These are phyloP conservation scores for Epizoanthus ramosus DNA, from an alignment of 92 coral and sea anemone genomes.

Conservation along the genomic window DNA sequence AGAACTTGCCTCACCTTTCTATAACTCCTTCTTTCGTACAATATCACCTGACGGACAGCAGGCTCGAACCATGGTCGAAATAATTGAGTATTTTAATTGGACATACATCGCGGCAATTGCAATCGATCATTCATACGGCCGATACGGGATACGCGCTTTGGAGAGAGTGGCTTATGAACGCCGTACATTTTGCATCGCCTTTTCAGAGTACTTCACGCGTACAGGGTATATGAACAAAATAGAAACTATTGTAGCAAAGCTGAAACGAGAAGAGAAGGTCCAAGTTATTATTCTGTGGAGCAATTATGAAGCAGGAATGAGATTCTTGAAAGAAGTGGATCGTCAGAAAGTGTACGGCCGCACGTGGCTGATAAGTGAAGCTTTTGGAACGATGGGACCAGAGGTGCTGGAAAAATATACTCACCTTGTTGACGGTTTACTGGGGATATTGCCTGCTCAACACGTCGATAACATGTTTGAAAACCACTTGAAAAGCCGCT, in stretches of 20 bases:
- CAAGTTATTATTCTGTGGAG: conserved; percentile 73
- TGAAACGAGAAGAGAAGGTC: conserved; percentile 60
- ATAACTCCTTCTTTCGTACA: conserved; percentile 68
- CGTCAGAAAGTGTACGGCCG: conserved; percentile 64
- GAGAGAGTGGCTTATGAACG: conserved; percentile 70
- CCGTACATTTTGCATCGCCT: conserved; percentile 70
- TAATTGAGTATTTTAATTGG: conserved; percentile 77
- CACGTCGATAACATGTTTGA: conserved; percentile 35
- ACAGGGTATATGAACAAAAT: conserved; percentile 62
- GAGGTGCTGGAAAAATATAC: conserved; percentile 57
- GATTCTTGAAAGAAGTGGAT: conserved; percentile 66
- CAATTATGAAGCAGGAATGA: conserved; percentile 58
- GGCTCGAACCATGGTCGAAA: conserved; percentile 83
- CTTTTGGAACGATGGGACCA: conserved; percentile 67
- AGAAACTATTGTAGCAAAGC: conserved; percentile 56
- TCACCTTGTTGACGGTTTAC: conserved; percentile 59
- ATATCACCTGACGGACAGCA: conserved; percentile 74
- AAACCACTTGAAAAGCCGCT: conserved; percentile 44
- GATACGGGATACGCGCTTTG: conserved; percentile 73
- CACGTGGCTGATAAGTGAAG: conserved; percentile 73
- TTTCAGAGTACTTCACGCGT: conserved; percentile 69
- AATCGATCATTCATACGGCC: conserved; percentile 75
- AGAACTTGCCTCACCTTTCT: conserved; percentile 69
- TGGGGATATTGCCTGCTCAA: conserved; percentile 66
- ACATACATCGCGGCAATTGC: conserved; percentile 76